Evolutionary conservation across 2,888 invertebrate species (phyloP).

Genomic region (Caenorhabditis zanzibari): DNA sequence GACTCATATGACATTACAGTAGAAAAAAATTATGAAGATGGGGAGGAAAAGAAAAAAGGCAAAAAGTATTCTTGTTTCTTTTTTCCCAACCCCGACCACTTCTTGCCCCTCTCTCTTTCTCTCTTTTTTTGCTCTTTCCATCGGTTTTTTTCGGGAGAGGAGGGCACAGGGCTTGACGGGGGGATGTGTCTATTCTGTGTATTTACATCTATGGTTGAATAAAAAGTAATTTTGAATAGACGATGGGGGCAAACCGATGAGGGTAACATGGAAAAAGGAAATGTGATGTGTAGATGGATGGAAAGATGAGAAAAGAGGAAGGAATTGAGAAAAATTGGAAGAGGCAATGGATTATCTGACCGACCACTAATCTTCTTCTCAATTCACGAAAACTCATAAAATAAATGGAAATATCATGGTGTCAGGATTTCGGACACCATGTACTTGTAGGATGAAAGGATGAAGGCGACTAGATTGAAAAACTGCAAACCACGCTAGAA

Average conservation of each 20-base stretch:
- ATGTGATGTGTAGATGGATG: conserved; percentile 18
- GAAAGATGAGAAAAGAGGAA: conserved; percentile 9
- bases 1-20: conserved; percentile 19
- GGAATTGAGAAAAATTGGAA: neutral
- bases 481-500: too few species aligned
- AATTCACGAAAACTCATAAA: conserved; percentile 39
- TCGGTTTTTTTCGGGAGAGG: conserved; percentile 22
- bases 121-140: conserved; percentile 18
- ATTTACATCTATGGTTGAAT: conserved; percentile 59
- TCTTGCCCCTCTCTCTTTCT: conserved; percentile 7
- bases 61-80: conserved; percentile 36
- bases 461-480: too few species aligned
- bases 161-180: conserved; percentile 6
- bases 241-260: conserved; percentile 37
- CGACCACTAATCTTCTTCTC: conserved; percentile 48
- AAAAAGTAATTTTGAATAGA: conserved; percentile 59
- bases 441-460: neutral
- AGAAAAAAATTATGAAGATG: conserved; percentile 5
- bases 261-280: conserved; percentile 36
- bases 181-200: conserved; percentile 36
- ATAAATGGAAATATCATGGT: neutral
- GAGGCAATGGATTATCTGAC: conserved; percentile 43
- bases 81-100: conserved; percentile 10
- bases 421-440: neutral
- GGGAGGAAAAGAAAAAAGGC: neutral